phyloP scores from a whole-genome alignment of 2,888 invertebrate species.

The Archips crataeganus region DNA sequence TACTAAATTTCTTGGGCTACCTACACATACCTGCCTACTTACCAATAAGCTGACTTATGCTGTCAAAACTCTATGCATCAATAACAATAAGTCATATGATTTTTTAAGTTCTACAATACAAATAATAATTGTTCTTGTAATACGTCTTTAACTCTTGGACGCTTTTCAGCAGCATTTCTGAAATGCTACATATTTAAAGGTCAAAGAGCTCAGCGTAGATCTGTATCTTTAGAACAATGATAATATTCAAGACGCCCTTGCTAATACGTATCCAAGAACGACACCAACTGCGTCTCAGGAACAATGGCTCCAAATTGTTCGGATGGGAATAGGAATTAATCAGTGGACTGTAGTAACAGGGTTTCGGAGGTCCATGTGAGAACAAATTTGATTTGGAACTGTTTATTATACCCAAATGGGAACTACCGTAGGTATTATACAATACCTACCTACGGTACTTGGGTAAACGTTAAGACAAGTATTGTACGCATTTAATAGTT shows the following conservation, averaged over 20 bases:
- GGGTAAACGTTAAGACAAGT: background rate
- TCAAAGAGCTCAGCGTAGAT: background rate
- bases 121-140: too few species aligned
- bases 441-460: background rate
- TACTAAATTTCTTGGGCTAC: too few species aligned
- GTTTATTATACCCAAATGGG: conserved; percentile 4
- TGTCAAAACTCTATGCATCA: too few species aligned
- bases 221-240: conserved; percentile 17
- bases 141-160: too few species aligned
- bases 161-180: too few species aligned
- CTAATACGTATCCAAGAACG: conserved; percentile 40
- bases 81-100: too few species aligned
- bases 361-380: conserved; percentile 30
- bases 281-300: conserved; percentile 48
- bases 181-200: background rate
- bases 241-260: conserved; percentile 21
- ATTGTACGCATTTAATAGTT: background rate
- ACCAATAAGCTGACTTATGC: too few species aligned
- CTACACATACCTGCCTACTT: too few species aligned
- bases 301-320: conserved; percentile 59
- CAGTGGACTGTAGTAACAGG: conserved; percentile 47
- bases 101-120: too few species aligned
- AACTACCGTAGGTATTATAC: background rate
- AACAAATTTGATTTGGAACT: conserved; percentile 30
- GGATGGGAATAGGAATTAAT: conserved; percentile 62